Base-by-base conservation (phyloP, 1,140 invertebrate genomes). In the Eueides isabella region DNA sequence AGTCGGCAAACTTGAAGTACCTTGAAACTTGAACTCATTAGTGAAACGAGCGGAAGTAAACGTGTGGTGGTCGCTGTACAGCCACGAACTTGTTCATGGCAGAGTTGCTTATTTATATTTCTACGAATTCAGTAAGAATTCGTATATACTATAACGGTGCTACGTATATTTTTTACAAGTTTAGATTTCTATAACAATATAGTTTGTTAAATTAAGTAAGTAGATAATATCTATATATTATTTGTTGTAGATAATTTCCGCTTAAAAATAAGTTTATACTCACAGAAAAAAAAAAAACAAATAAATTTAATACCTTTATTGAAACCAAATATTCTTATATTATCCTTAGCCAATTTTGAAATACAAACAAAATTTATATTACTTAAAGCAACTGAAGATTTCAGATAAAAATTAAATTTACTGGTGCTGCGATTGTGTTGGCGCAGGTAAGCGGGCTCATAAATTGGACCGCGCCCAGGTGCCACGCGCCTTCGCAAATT, bases 391-490 rank as follows among this genome's bases (percentile, higher is more conserved):
- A 55, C 9, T 55, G 48, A 26, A 55, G 48, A 55, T 55, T 55
- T 55, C 19, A 55, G 48, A 55, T 55, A 55, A 55, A 55, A 23
- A 4, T 26, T 41, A 33, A n/a, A 72, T 23, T 65, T 72, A 29
- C 26, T 19, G 62, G 29, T 26, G 19, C 48, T 26, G 48, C 26
- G 48, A 55, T 55, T 55, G 61, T 74, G 66, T 7, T 41, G 26
- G n/a, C 70, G 74, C 68, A 78, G 80, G 82, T 84, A 82, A 77
- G 75, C 71, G 83, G 69, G 72, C 75, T 74, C 80, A 76, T 85
- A 84, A 86, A 86, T 81, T 77, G 78, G 74, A 72, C 76, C 78
- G 76, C 79, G 48, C 79, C 79, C 82, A 83, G 82, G 77, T 85
- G 79, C 77, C 77, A 73, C 78, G 68, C 63, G 63, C 68, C 64